A percentile compares a stretch with the other conserved stretches of the same genome.
Conservation (phyloP, 92 coral and sea anemone species). For the Parazoanthus darwini region DNA sequence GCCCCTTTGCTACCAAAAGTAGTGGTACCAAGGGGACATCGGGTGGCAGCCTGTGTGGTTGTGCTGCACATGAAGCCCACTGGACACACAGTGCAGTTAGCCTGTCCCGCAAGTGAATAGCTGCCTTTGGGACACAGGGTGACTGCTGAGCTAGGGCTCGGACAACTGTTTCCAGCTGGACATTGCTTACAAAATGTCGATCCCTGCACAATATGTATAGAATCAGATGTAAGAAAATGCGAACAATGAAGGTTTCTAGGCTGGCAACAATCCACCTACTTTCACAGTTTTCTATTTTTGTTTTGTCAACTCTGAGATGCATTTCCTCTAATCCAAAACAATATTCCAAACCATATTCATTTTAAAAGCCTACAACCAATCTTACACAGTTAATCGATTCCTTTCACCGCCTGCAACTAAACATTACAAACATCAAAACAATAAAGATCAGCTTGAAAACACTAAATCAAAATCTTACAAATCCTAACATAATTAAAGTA, state of each 20-base stretch:
- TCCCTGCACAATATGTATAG: conserved; percentile 57
- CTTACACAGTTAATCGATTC: too few relatives aligned
- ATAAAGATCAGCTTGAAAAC: too few relatives aligned
- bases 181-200: conserved; percentile 85
- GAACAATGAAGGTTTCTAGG: too few relatives aligned
- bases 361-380: too few relatives aligned
- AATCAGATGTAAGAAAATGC: background rate
- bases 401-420: background rate
- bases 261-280: too few relatives aligned
- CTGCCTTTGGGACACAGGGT: conserved; percentile 67
- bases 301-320: too few relatives aligned
- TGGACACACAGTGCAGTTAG: conserved; percentile 91
- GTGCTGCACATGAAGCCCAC: conserved; percentile 91
- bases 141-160: conserved; percentile 69
- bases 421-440: too few relatives aligned
- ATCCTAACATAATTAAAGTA: too few relatives aligned
- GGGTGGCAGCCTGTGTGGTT: conserved; percentile 70
- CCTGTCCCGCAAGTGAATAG: conserved; percentile 80
- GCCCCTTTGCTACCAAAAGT: conserved; percentile 75
- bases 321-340: too few relatives aligned
- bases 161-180: conserved; percentile 94
- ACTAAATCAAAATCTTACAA: too few relatives aligned
- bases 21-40: conserved; percentile 86
- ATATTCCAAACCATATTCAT: too few relatives aligned
- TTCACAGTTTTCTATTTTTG: too few relatives aligned